Conservation (phyloP, 2,113 vertebrate genomes). For the Leucopternis melanops region DNA sequence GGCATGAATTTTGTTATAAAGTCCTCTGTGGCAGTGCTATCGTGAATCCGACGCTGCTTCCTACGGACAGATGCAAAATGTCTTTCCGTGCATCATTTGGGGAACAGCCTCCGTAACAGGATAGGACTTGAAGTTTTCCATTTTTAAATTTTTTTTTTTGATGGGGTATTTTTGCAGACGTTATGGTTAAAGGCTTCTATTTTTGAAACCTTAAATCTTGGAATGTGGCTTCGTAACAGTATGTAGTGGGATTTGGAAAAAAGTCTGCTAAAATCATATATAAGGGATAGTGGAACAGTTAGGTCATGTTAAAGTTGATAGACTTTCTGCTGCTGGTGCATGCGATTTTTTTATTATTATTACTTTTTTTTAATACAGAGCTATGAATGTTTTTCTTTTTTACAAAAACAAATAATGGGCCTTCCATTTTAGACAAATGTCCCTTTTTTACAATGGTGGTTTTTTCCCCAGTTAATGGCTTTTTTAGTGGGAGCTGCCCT, state of each 20-base stretch:
- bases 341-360: background rate
- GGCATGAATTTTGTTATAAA: background rate
- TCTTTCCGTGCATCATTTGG: background rate
- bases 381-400: background rate
- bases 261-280: background rate
- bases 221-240: background rate
- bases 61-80: background rate
- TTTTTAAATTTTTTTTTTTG: background rate
- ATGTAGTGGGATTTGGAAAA: background rate
- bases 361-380: background rate
- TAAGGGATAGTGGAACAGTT: background rate
- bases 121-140: background rate
- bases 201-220: background rate
- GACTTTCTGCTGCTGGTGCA: background rate
- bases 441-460: accelerated
- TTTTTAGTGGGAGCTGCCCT: background rate
- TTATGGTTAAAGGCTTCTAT: background rate
- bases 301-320: background rate
- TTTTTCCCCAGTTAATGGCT: background rate
- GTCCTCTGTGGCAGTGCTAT: background rate
- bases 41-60: accelerated
- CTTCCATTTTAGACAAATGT: background rate
- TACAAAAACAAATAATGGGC: background rate
- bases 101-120: background rate
- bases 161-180: background rate